Evolutionary conservation across 2,888 invertebrate species (phyloP), one percentile per base, ranked within the genome.

Genomic region (Hypomecis punctinalis): DNA sequence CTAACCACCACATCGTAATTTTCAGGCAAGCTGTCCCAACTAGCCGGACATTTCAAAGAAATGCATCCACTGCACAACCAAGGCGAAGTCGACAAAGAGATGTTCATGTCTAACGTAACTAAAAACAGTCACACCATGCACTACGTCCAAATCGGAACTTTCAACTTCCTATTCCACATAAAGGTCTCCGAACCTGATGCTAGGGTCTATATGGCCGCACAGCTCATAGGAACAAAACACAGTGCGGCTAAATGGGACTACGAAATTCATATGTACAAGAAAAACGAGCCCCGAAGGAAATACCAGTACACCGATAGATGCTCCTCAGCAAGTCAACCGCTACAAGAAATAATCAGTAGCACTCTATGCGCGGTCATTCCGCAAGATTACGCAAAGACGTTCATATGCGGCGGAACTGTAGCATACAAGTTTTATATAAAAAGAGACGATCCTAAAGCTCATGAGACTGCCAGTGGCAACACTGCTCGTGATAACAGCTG

Each of bases 191-290:
- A 69, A n/a, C 0, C 1, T 0, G 61, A 78, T 0, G 68, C 77
- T 1, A 76, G 69, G n/a, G 65, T 91, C 1, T 87, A 75, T 66
- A 83, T 90, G 78, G 67, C 80, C 0, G 79, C 76, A 0, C 89
- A 90, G 56, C 70, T 89, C 0, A 65, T 89, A 0, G 88, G 90
- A 0, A 85, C 88, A 0, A 75, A 75, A 13, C 42, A 73, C 0
- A 85, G 86, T 65, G 90, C 91, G 0, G 57, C 69, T 0, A 90
- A 89, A 69, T 92, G 91, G 91, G 69, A 61, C 0, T 91, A 89
- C 59, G 87, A 90, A 65, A 68, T 91, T 0, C 86, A 90, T 6
- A 63, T 91, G 1, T 92, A 84, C 66, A 85, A 90, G 49, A 91
- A 91, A 72, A 74, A 70, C 0, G 73, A 85, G 37, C 82, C 82